Base-by-base conservation (phyloP, 2,113 vertebrate species). In the Leucopsar rothschildi region DNA sequence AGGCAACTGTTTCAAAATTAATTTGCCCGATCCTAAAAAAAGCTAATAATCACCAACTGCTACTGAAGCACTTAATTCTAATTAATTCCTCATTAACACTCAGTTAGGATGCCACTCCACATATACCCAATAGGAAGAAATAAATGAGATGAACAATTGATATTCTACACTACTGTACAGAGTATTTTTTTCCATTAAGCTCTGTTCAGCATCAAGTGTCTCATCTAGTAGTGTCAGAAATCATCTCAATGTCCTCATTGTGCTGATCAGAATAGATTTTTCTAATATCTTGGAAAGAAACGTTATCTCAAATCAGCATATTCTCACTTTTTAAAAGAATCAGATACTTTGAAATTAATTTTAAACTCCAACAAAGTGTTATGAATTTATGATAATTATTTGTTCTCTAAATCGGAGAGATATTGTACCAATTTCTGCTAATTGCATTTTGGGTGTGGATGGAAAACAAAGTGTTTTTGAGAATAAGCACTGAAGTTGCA, bases 41-140 rank as follows among this genome's bases (percentile, higher is more conserved):
- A 88, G 40, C 80, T 96, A 96, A 91, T 95, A 91, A 93, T 92
- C 69, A 87, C 52, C 77, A 70, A 60, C 49, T 93, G 44, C 52
- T 91, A 86, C 37, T 61, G 92, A 97, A 96, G 40, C 39, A 95
- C 72, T 95, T 95, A 72, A 91, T 95, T 94, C 50, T 90, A 92
- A 96, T 97, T 95, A 96, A 89, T 49, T 90, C 49, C 66, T 97
- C 88, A 93, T 97, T 97, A 96, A 88, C 50, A 47, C 72, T 93
- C 44, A 84, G 65, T 93, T 94, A 94, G 88, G 64, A 95, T 92
- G 85, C 76, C 72, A 89, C 61, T 92, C 64, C 68, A 92, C 69
- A 94, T 87, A 91, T 80, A 96, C 82, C 47, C 86, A 95, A 90
- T 56, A 95, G 88, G 37, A 83, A 93, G 53, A 96, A 96, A 94